Evolutionary conservation across 1,140 invertebrate species (phyloP).

Genomic region (Druon quercuslanigerum): DNA sequence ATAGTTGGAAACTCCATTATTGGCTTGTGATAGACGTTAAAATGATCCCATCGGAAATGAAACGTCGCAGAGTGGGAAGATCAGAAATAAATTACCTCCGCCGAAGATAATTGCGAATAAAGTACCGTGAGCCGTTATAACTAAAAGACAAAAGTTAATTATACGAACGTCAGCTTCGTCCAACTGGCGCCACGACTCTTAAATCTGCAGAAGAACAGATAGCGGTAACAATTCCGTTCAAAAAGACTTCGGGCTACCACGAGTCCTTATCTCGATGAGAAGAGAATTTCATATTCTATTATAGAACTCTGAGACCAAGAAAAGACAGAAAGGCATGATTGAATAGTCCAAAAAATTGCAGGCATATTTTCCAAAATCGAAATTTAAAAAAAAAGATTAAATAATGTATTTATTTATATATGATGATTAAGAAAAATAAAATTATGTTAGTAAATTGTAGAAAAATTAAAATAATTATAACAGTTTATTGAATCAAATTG

Average conservation of each 20-base stretch:
- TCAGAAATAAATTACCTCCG: background rate
- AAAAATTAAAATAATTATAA: no score
- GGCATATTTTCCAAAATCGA: no score
- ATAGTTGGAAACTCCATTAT: background rate
- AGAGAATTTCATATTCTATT: conserved; percentile 7
- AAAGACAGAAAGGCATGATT: background rate
- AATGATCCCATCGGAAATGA: background rate
- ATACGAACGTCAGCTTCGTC: conserved; percentile 11
- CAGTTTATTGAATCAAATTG: no score
- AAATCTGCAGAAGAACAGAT: conserved; percentile 13
- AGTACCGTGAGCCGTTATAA: background rate
- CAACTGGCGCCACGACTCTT: background rate
- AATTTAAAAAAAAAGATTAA: no score
- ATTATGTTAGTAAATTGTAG: no score
- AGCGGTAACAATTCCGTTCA: conserved; percentile 22
- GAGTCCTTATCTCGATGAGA: conserved; percentile 9
- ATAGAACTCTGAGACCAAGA: background rate
- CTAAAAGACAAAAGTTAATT: conserved; percentile 27
- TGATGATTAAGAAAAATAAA: no score
- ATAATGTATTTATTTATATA: no score
- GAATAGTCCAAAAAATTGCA: no score
- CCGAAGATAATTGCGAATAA: conserved; percentile 1
- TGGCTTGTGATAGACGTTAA: background rate
- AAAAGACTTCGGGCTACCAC: conserved; percentile 7
- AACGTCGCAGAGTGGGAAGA: background rate